Percentiles rank a stretch among this genome's conserved stretches.
Evolutionary conservation across 2,113 vertebrate species (phyloP).

Genomic region (Erythrocercus mccallii): DNA sequence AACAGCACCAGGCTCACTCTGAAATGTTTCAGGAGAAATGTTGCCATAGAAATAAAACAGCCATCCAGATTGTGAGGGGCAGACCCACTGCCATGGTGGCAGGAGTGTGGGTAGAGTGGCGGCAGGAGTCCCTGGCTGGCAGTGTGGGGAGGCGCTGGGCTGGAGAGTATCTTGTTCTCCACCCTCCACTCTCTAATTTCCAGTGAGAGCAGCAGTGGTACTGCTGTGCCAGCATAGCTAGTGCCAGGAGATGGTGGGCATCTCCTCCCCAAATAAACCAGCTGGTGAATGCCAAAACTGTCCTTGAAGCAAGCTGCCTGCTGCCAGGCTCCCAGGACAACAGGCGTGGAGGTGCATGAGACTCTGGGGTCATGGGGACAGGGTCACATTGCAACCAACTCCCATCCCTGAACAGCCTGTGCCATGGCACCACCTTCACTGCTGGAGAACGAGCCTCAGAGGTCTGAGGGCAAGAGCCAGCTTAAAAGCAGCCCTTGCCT

Average conservation of each 20-base stretch:
- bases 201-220: rapidly evolving
- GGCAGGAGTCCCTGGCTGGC: not conserved
- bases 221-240: not conserved
- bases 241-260: not conserved
- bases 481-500: not conserved
- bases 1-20: not conserved
- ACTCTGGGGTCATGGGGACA: not conserved
- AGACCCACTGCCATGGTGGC: not conserved
- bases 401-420: not conserved
- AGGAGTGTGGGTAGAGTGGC: not conserved
- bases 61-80: not conserved
- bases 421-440: not conserved
- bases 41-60: constrained; percentile 58
- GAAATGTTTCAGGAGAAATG: constrained; percentile 14
- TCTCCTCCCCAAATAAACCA: not conserved
- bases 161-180: not conserved
- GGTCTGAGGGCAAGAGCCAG: not conserved
- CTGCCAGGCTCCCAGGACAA: not conserved
- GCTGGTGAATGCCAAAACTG: not conserved
- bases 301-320: not conserved
- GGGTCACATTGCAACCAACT: rapidly evolving
- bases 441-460: not conserved
- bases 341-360: rapidly evolving
- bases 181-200: not conserved
- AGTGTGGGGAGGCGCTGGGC: rapidly evolving